These are phyloP conservation scores for Criorhina ranunculi DNA, from an alignment of 2,888 invertebrate species.

Conservation along the genomic window DNA sequence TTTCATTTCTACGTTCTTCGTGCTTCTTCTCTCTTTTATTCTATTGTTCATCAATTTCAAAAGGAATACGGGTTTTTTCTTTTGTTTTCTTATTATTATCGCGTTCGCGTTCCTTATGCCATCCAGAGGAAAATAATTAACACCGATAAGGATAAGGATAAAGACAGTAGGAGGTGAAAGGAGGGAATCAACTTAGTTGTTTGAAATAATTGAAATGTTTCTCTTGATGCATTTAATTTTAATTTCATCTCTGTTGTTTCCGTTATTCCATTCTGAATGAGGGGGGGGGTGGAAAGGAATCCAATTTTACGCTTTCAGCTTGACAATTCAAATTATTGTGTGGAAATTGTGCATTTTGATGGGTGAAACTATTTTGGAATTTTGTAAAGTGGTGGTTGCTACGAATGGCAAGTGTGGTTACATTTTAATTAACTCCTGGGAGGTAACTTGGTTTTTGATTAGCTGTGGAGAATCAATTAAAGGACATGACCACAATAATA, in stretches of 20 bases:
- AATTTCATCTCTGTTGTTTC: neutral
- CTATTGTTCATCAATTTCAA: slow-evolving; percentile 20
- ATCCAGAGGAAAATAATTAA: slow-evolving; percentile 26
- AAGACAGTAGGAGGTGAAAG: neutral
- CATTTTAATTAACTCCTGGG: too few species aligned
- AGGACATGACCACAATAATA: too few species aligned
- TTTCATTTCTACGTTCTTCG: neutral
- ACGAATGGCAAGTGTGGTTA: too few species aligned
- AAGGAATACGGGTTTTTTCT: neutral
- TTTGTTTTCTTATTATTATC: neutral
- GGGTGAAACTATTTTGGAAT: too few species aligned
- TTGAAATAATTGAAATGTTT: slow-evolving; percentile 34
- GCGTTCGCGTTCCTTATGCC: neutral
- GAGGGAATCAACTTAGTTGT: slow-evolving; percentile 15
- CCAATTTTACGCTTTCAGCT: neutral
- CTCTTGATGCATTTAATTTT: slow-evolving; percentile 23
- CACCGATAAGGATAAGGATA: slow-evolving; percentile 12
- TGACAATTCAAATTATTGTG: too few species aligned
- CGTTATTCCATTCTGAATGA: neutral
- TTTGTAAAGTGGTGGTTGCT: too few species aligned
- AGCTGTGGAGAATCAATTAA: too few species aligned
- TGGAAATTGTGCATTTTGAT: too few species aligned
- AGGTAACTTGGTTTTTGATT: too few species aligned
- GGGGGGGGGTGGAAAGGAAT: neutral
- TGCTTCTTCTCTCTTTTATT: neutral